Base-by-base conservation (phyloP, 2,797 vertebrate species). In the Bradypus variegatus region DNA sequence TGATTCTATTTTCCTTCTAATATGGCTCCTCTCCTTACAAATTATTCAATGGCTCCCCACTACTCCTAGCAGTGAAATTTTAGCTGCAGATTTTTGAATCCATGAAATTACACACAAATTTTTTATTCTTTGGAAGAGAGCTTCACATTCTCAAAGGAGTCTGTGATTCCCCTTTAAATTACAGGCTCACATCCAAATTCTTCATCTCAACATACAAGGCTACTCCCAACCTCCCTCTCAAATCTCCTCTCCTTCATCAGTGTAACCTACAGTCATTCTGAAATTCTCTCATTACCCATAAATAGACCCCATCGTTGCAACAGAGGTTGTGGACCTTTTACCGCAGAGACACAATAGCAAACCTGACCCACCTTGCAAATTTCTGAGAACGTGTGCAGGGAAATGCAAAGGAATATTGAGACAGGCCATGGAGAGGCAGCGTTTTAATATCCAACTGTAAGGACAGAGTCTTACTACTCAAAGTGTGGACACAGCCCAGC, bases 361-460 rank as follows among this genome's bases (percentile, higher is more conserved):
- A 72, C 9, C 78, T 70, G 64, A 53, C 8, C 31, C 18, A 18
- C 8, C 31, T 0, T 55, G 25, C 70, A 92, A 82, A 65, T 89
- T 85, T 41, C 58, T 48, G 70, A 78, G 79, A 93, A 64, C 70
- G 33, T 87, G 77, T 92, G 25, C 75, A 89, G 41, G 93, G 70
- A 88, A 67, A 91, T 67, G 48, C 48, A 81, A 91, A 84, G 38
- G 77, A 70, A 92, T 29, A 55, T 41, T 38, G 48, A 94, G 85
- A 84, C 78, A 53, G 33, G 88, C 70, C 79, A 69, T 11, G 4
- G 11, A 92, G 82, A 92, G 91, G 94, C 82, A 83, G 86, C 72
- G 48, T 92, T 95, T 96, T 96, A 95, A 91, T 96, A 92, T 7
- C 93, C 62, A n/a, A 95, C 38, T 27, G 64, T 82, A 83, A 73